Percentiles rank a stretch among this genome's conserved stretches.
Evolutionary conservation across 1,140 invertebrate genomes (phyloP).

Genomic region (Drosophila tropicalis): DNA sequence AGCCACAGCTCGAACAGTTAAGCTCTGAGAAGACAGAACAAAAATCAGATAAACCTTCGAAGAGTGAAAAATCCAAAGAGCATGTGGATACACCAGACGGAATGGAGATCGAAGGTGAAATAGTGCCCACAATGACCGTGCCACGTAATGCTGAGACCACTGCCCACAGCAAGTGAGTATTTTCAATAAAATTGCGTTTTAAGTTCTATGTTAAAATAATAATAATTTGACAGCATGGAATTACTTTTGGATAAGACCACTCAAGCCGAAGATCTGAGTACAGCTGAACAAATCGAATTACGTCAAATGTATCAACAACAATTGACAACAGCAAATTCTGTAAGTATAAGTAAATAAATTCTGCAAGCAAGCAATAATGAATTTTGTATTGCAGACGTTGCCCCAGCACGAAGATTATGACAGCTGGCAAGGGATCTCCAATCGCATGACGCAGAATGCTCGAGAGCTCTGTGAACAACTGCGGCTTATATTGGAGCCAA

Average conservation of each 20-base stretch:
- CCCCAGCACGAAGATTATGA: constrained; percentile 78
- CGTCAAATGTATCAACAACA: constrained; percentile 75
- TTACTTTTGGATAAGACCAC: constrained; percentile 67
- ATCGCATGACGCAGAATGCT: constrained; percentile 84
- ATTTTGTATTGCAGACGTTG: constrained; percentile 29
- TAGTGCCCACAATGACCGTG: constrained; percentile 87
- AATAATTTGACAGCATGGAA: constrained; percentile 53
- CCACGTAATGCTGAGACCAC: constrained; percentile 88
- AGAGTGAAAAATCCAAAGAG: constrained; percentile 84
- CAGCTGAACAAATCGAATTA: constrained; percentile 67
- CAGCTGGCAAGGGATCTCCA: constrained; percentile 76
- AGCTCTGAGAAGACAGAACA: constrained; percentile 84
- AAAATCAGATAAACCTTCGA: constrained; percentile 84
- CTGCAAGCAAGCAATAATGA: background rate
- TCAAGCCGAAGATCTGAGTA: constrained; percentile 57
- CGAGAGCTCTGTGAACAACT: constrained; percentile 97
- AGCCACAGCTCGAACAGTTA: constrained; percentile 84
- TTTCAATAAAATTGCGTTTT: no score
- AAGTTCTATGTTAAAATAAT: no score
- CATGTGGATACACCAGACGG: constrained; percentile 77
- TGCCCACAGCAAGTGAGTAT: constrained; percentile 85
- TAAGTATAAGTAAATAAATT: constrained; percentile 31
- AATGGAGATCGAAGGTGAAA: constrained; percentile 91
- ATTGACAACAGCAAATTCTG: constrained; percentile 51
- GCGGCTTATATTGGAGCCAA: constrained; percentile 96